Evolutionary conservation across 35 echinoderm and acorn worm genomes (phyloP).

Genomic region (Ophioderma brevispina): DNA sequence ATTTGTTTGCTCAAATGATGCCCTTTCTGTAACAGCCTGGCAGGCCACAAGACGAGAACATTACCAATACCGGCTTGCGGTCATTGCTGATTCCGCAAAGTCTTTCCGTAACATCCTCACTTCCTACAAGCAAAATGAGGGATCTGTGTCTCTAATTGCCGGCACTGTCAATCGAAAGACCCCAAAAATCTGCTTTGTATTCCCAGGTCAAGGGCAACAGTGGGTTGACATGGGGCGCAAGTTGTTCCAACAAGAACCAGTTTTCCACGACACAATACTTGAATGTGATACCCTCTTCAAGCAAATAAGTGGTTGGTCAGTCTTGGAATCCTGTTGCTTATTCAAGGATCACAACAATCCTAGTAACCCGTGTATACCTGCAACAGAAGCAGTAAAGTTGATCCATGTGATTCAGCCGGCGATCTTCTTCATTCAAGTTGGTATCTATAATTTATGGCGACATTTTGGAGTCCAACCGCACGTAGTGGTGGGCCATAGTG

Average conservation of each 20-base stretch:
- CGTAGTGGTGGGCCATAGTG: constrained; percentile 83
- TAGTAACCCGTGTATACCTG: neutral
- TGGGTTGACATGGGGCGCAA: constrained; percentile 79
- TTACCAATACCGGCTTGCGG: constrained; percentile 62
- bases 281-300: constrained; percentile 79
- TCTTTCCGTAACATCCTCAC: neutral
- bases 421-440: constrained; percentile 85
- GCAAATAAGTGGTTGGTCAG: constrained; percentile 82
- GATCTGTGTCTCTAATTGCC: neutral
- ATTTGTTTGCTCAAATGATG: constrained; percentile 68
- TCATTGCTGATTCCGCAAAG: constrained; percentile 44
- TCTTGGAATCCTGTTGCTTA: constrained; percentile 20
- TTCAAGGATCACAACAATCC: neutral
- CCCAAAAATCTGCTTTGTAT: constrained; percentile 81
- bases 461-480: constrained; percentile 83
- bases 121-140: neutral
- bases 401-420: constrained; percentile 89
- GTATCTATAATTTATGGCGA: constrained; percentile 52
- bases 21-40: constrained; percentile 78
- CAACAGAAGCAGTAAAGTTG: too few species aligned
- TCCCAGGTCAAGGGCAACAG: constrained; percentile 89
- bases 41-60: constrained; percentile 59
- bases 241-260: constrained; percentile 63
- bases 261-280: constrained; percentile 56
- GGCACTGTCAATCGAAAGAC: neutral